These are phyloP conservation scores for sheep (Ovis aries) DNA, from an alignment of 2,113 vertebrate genomes.

Conservation along the genomic window DNA sequence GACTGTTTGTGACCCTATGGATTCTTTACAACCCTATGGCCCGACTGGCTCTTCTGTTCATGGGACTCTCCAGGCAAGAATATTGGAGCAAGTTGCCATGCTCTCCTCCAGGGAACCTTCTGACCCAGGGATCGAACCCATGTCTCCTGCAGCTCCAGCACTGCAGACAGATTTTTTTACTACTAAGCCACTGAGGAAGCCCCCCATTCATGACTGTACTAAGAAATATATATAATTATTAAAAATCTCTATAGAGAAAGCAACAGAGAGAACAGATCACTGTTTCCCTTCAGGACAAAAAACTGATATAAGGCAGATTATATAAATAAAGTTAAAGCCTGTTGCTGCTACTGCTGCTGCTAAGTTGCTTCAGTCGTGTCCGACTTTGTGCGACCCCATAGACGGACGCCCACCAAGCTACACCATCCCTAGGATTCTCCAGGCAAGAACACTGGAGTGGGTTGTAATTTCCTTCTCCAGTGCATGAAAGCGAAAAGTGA, in stretches of 20 bases:
- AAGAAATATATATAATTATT: not conserved
- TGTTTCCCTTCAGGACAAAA: not conserved
- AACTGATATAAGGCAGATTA: not conserved
- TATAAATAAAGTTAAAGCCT: not conserved
- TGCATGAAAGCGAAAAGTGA: too few species aligned
- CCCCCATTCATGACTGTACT: not conserved
- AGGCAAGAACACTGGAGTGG: too few species aligned
- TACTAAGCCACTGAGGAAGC: not conserved
- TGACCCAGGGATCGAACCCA: not conserved
- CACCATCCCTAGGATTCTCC: too few species aligned
- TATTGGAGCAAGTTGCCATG: not conserved
- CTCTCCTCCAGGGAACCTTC: not conserved
- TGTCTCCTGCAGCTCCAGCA: not conserved
- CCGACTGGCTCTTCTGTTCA: not conserved
- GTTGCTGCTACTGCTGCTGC: not conserved
- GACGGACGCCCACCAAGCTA: too few species aligned
- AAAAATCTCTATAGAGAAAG: not conserved
- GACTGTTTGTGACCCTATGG: not conserved
- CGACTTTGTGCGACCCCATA: rapidly evolving
- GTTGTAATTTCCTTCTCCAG: too few species aligned
- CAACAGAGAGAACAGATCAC: not conserved
- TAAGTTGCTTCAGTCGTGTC: too few species aligned
- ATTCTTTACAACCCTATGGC: not conserved
- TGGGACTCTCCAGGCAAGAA: not conserved
- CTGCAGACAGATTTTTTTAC: not conserved